Percentiles rank a stretch among this genome's conserved stretches.
Conservation (phyloP, 1,140 invertebrate species). For the Rhopalosiphum maidis region DNA sequence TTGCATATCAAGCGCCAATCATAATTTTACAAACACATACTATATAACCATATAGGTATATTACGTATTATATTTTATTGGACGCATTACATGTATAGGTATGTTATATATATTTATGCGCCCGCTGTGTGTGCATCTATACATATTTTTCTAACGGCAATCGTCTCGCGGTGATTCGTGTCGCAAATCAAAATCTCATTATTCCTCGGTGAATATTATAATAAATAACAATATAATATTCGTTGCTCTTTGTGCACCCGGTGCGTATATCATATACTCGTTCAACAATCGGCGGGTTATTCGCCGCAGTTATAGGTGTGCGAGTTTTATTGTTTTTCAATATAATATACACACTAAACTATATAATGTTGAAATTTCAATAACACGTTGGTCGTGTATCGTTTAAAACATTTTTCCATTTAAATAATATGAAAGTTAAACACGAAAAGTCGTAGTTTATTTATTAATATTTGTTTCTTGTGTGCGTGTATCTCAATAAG, state of each 20-base stretch:
- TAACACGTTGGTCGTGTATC: neutral
- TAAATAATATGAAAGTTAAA: neutral
- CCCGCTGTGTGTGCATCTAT: neutral
- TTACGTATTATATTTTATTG: neutral
- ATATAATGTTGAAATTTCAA: neutral
- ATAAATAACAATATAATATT: no score
- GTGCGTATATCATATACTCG: neutral
- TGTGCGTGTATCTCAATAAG: neutral
- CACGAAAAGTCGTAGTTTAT: no score
- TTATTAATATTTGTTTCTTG: neutral
- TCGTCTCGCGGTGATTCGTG: neutral
- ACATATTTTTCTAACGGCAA: neutral
- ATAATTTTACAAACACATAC: no score
- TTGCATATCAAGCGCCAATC: no score
- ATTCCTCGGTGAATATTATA: no score
- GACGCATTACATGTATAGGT: no score
- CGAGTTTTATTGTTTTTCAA: neutral
- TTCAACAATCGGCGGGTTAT: neutral
- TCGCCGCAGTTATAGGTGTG: neutral
- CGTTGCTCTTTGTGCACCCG: no score
- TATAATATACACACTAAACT: neutral
- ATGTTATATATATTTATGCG: no score
- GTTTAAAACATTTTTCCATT: neutral
- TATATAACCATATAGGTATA: neutral
- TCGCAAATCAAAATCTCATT: no score